A percentile compares a stretch with the other conserved stretches of the same genome.
phyloP scores from a whole-genome alignment of 2,888 invertebrate genomes.

The Cerceris ruficornis region DNA sequence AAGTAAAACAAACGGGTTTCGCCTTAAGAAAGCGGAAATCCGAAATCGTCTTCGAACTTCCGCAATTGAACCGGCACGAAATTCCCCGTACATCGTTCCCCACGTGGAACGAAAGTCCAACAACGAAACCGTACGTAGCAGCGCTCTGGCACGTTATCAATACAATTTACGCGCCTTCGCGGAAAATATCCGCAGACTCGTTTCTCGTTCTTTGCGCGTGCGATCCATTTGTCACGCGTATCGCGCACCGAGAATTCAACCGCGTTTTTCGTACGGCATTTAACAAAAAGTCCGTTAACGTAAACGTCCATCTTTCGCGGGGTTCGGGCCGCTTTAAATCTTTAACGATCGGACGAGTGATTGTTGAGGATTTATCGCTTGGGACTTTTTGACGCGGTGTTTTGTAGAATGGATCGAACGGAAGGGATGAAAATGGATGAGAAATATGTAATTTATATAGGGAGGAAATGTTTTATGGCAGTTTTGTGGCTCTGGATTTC shows the following conservation, averaged over 20 bases:
- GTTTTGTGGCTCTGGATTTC: too few species aligned
- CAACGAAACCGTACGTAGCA: constrained; percentile 25
- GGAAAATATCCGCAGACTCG: constrained; percentile 22
- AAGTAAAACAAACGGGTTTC: constrained; percentile 16
- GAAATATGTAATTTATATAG: neutral
- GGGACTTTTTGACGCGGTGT: too few species aligned
- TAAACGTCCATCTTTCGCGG: constrained; percentile 17
- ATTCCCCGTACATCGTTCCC: constrained; percentile 23
- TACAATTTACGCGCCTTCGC: constrained; percentile 52
- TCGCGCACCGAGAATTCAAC: constrained; percentile 35
- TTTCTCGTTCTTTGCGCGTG: constrained; percentile 49
- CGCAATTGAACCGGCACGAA: constrained; percentile 33
- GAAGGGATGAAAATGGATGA: neutral
- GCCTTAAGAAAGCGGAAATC: constrained; percentile 43
- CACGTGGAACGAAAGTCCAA: constrained; percentile 21
- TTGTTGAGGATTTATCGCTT: too few species aligned
- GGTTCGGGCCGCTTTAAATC: neutral
- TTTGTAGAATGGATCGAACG: too few species aligned
- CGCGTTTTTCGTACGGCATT: constrained; percentile 28
- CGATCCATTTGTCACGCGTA: constrained; percentile 51
- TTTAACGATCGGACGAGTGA: too few species aligned
- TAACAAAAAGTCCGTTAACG: constrained; percentile 6
- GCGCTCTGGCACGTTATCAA: constrained; percentile 53
- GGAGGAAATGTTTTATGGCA: neutral
- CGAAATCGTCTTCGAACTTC: constrained; percentile 30